These are phyloP conservation scores for Colletes gigas DNA, from an alignment of 1,140 invertebrate genomes.

Conservation along the genomic window DNA sequence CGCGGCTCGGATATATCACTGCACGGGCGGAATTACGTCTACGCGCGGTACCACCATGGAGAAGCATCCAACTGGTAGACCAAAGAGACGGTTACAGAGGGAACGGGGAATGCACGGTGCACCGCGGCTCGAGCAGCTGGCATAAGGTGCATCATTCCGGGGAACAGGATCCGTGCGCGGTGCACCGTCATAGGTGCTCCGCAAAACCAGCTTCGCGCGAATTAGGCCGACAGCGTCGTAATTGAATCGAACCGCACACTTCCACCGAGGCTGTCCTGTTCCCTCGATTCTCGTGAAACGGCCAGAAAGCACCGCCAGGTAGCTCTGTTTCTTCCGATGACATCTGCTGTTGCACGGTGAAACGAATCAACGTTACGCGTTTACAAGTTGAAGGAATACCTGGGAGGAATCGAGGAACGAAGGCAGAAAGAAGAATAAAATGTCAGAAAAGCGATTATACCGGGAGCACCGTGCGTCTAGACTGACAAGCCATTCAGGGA, in stretches of 20 bases:
- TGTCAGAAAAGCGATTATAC: constrained; percentile 5
- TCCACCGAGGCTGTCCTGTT: neutral
- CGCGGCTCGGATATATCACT: constrained; percentile 47
- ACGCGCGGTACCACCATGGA: constrained; percentile 25
- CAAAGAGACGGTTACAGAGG: constrained; percentile 35
- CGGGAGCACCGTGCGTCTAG: neutral
- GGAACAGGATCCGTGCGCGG: constrained; percentile 31
- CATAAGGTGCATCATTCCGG: constrained; percentile 33
- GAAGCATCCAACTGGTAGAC: constrained; percentile 29
- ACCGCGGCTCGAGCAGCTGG: constrained; percentile 14
- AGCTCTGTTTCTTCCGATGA: neutral
- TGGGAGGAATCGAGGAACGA: neutral
- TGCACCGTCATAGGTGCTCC: constrained; percentile 18
- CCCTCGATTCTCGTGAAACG: constrained; percentile 25
- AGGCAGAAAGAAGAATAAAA: too few species aligned
- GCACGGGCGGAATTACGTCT: constrained; percentile 40
- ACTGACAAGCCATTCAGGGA: constrained; percentile 30
- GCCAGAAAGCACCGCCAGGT: neutral
- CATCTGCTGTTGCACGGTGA: neutral
- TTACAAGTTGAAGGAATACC: neutral
- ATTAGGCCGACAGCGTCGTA: constrained; percentile 50
- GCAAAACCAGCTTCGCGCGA: constrained; percentile 21
- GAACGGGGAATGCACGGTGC: constrained; percentile 6
- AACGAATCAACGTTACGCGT: too few species aligned
- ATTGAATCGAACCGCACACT: constrained; percentile 54